Evolutionary conservation across 2,888 invertebrate species (phyloP).

Genomic region (Priapulus caudatus): DNA sequence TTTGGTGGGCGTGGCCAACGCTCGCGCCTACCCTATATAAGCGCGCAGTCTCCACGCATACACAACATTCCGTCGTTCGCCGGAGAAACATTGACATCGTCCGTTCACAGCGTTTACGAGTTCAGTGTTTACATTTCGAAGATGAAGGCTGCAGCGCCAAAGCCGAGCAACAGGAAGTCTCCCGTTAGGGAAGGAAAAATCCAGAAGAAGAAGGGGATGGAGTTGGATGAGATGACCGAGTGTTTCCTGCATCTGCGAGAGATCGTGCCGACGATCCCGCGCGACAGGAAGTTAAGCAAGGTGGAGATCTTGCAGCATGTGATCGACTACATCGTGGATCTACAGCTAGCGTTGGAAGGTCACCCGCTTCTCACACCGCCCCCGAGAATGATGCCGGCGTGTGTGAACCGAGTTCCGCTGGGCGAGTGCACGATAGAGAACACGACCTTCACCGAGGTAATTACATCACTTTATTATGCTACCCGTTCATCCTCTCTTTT

Average conservation of each 20-base stretch:
- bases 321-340: not conserved
- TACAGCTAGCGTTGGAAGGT: not conserved
- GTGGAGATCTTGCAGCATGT: constrained; percentile 3
- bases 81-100: not conserved
- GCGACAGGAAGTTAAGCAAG: constrained; percentile 3
- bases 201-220: not conserved
- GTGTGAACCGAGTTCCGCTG: too few relatives aligned
- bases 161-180: not conserved
- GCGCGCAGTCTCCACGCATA: not conserved
- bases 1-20: too few relatives aligned
- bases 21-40: not conserved
- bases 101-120: not conserved
- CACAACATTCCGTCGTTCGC: not conserved
- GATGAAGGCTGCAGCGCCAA: not conserved
- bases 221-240: not conserved
- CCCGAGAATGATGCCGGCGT: not conserved
- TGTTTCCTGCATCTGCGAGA: not conserved
- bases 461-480: too few relatives aligned
- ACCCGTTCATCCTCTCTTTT: too few relatives aligned
- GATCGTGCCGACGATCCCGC: constrained; percentile 1
- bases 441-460: not conserved
- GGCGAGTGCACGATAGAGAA: not conserved
- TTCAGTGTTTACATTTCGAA: not conserved
- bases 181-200: not conserved
- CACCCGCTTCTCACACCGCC: not conserved